Conservation (phyloP, 2,888 invertebrate genomes). For the Pammene fasciana region DNA sequence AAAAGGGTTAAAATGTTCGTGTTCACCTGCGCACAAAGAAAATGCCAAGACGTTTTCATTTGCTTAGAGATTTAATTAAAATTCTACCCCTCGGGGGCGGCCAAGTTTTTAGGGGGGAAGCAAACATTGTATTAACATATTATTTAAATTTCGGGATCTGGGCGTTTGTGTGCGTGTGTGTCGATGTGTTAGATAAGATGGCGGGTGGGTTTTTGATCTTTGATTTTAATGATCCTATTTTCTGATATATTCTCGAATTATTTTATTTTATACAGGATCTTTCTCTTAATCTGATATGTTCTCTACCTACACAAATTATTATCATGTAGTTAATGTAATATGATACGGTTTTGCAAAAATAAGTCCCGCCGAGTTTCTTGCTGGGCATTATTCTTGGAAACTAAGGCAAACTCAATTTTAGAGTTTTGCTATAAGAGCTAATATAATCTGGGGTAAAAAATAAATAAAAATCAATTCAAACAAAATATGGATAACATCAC, state of each 20-base stretch:
- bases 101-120: slow-evolving; percentile 72
- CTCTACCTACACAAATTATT: no score
- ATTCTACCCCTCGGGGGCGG: slow-evolving; percentile 58
- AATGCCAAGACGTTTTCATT: slow-evolving; percentile 70
- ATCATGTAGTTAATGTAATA: no score
- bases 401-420: no score
- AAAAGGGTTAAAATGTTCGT: slow-evolving; percentile 39
- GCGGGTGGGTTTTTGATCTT: not conserved
- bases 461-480: no score
- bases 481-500: no score
- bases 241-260: not conserved
- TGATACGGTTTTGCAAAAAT: no score
- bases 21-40: slow-evolving; percentile 73
- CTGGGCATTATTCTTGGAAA: no score
- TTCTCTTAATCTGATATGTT: no score
- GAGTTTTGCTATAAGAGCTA: no score
- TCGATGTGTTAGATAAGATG: slow-evolving; percentile 19
- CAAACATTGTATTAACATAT: slow-evolving; percentile 80
- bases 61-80: slow-evolving; percentile 78
- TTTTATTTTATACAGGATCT: not conserved
- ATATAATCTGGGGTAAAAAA: no score
- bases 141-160: slow-evolving; percentile 70
- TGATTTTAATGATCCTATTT: not conserved
- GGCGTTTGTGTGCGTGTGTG: slow-evolving; percentile 6
- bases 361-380: no score